Evolutionary conservation across 2,797 vertebrate genomes (phyloP), one percentile per base, ranked within the genome.

Genomic region (Thamnophis elegans): DNA sequence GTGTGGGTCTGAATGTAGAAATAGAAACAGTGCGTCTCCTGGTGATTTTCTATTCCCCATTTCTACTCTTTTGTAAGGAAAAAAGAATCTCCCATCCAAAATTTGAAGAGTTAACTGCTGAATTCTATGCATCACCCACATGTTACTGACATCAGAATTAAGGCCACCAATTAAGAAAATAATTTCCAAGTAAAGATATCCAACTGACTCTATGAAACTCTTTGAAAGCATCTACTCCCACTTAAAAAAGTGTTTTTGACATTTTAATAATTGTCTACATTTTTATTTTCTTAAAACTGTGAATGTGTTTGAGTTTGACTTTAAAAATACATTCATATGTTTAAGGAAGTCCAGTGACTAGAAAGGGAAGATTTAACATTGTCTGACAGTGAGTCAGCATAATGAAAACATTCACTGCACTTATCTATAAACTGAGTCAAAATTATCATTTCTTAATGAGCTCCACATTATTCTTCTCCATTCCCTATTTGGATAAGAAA

Each of bases 401-500:
- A 73, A 78, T 55, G 47, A 85, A 82, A 82, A 82, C 25, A 22
- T 54, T 89, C 16, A 53, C 1, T 85, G 10, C n/a, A 42, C 6
- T 3, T 62, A 65, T 87, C 47, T 86, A 1, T 55, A 36, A 4
- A 18, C 51, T n/a, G 28, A 51, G 89, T 32, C n/a, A 85, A 4
- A 92, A 91, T 53, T 88, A 8, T 5, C 12, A 14, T 93, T 93
- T 92, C 93, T 85, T 62, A 82, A 56, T 54, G 20, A 5, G 14
- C 92, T 65, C 68, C 87, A 89, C 14, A 42, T 0, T 18, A 90
- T 92, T 88, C 20, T 82, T 82, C 47, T 65, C 58, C 9, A 56
- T 91, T 94, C 62, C n/a, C 62, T 13, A 47, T 82, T 42, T 82
- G 78, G 93, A 94, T 65, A 56, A 65, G 93, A 88, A 94, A 92